Evolutionary conservation across 2,888 invertebrate species (phyloP).

Genomic region (Hedya salicella): DNA sequence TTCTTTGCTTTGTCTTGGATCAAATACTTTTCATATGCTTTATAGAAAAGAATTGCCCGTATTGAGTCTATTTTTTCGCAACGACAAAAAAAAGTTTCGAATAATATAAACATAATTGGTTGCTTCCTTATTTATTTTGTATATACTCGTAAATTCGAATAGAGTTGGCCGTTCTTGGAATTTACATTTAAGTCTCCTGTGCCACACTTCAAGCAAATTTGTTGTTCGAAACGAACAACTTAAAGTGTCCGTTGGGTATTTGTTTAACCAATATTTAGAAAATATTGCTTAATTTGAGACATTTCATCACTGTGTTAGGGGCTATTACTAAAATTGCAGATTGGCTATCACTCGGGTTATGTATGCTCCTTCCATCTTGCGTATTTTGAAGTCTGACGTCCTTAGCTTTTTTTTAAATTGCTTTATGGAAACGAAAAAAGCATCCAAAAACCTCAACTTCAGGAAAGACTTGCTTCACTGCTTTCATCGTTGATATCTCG

Average conservation of each 20-base stretch:
- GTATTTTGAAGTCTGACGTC: neutral
- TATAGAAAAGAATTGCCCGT: neutral
- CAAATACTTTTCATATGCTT: neutral
- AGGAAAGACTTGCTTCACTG: neutral
- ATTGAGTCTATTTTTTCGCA: neutral
- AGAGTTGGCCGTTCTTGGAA: neutral
- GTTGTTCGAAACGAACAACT: neutral
- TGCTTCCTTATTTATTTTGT: neutral
- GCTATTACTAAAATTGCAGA: constrained; percentile 8
- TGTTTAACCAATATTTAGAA: neutral
- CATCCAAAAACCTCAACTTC: neutral
- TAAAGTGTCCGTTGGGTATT: neutral
- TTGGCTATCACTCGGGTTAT: constrained; percentile 6
- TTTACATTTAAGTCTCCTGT: constrained; percentile 3
- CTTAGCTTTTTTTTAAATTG: neutral
- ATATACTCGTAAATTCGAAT: neutral
- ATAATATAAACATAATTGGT: no score
- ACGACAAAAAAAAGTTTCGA: no score
- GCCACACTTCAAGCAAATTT: constrained; percentile 6
- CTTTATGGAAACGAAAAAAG: constrained; percentile 3
- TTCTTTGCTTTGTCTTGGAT: no score
- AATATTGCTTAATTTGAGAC: neutral
- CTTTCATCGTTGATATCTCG: constrained; percentile 7
- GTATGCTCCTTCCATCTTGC: neutral
- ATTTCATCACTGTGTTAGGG: neutral